Base-by-base conservation (phyloP, 1,140 invertebrate genomes). In the Probaryconus sp. region DNA sequence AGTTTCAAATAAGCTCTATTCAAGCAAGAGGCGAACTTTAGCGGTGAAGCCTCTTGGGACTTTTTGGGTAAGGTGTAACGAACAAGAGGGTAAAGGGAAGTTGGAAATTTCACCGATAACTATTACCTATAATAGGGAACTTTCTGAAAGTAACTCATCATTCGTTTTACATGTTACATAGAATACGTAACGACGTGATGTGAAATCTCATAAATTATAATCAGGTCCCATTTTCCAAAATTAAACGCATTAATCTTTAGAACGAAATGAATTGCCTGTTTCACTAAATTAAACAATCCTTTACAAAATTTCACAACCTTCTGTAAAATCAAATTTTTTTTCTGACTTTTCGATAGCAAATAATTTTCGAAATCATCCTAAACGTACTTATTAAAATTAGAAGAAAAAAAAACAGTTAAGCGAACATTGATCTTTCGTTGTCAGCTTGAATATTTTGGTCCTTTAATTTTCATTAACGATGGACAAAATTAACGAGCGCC, bases 1-100 rank as follows among this genome's bases (percentile, higher is more conserved):
- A 75, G 71, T 75, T 75, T 69, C 64, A 51, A 75, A 69, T 75
- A 75, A 75, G 64, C 71, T 64, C 71, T 40, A 64, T 75, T 75
- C 71, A 69, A 69, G 69, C 64, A 69, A 64, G 58, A 68, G 64
- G 30, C 42, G 58, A 75, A 75, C 64, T 75, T 75, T 53, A 58
- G 71, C 45, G 58, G 58, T 28, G 26, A 75, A 69, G 38, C 68
- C 71, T 64, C 64, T 11, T 14, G 58, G 58, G 71, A 75, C 64
- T 69, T 69, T 75, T 75, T 69, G 24, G 58, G 64, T 51, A 69
- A 64, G 51, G 64, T 69, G 64, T 68, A 75, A 51, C 71, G 56
- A 75, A 60, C 64, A 69, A 58, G 71, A 55, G 56, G 24, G 42
- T 47, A 51, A 50, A 74, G 61, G 47, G 13, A 69, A 69, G 51